phyloP scores from a whole-genome alignment of 2,888 invertebrate genomes.

The Watsonalla binaria region DNA sequence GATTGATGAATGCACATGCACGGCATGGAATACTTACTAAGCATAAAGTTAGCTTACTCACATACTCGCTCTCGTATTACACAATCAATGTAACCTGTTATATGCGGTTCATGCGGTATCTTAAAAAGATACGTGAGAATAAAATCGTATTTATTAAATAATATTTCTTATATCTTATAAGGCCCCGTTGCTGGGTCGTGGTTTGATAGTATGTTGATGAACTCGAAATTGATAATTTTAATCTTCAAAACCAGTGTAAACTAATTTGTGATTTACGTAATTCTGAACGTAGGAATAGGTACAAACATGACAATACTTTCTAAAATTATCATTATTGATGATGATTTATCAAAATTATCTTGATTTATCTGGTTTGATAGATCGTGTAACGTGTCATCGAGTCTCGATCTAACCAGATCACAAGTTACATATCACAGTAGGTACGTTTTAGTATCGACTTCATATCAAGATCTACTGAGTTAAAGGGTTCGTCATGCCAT shows the following conservation, averaged over 20 bases:
- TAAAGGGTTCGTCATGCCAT: too few relatives aligned
- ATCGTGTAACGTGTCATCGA: background rate
- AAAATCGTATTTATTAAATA: background rate
- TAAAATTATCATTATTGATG: background rate
- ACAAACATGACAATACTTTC: too few relatives aligned
- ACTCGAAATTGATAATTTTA: background rate
- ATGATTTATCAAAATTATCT: background rate
- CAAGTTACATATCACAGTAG: too few relatives aligned
- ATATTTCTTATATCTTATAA: background rate
- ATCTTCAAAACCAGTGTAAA: too few relatives aligned
- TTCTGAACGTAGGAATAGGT: background rate
- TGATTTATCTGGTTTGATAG: background rate
- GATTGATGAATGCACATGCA: constrained; percentile 20
- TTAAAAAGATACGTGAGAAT: constrained; percentile 1
- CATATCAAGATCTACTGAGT: too few relatives aligned
- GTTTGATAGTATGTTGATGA: background rate
- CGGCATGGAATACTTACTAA: constrained; percentile 10
- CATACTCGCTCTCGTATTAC: constrained; percentile 22
- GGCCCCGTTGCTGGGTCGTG: background rate
- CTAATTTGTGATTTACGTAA: background rate
- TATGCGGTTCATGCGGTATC: constrained; percentile 2
- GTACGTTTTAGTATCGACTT: too few relatives aligned
- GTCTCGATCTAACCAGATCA: background rate
- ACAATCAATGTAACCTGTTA: constrained; percentile 24
- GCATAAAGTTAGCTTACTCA: background rate